phyloP scores from a whole-genome alignment of 2,888 invertebrate species.

The Stenurella melanura region DNA sequence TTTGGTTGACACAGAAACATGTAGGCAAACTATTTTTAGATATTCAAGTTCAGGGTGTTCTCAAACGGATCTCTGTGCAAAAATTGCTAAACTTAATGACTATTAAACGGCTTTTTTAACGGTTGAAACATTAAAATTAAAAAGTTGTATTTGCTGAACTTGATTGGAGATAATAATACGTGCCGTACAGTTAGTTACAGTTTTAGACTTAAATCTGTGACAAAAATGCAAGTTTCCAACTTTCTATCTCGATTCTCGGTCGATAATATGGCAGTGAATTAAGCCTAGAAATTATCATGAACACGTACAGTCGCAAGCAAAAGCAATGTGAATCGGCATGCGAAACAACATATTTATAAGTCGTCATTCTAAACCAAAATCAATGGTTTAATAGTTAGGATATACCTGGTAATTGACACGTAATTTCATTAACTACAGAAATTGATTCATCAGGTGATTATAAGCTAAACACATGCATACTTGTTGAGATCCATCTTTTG shows the following conservation, averaged over 20 bases:
- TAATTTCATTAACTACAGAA: too few relatives aligned
- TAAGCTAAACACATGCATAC: too few relatives aligned
- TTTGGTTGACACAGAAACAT: too few relatives aligned
- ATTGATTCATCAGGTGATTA: too few relatives aligned
- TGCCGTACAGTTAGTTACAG: slow-evolving; percentile 9
- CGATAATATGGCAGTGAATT: slow-evolving; percentile 43
- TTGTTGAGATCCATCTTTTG: too few relatives aligned
- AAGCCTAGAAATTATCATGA: slow-evolving; percentile 33
- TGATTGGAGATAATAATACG: neutral
- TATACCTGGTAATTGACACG: too few relatives aligned
- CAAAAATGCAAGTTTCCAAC: slow-evolving; percentile 41
- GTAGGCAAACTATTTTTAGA: too few relatives aligned
- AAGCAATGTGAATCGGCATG: neutral
- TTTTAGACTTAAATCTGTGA: slow-evolving; percentile 5
- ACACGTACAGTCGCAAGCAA: slow-evolving; percentile 28
- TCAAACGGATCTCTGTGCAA: too few relatives aligned
- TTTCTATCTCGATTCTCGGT: slow-evolving; percentile 43
- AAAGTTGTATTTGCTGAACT: neutral
- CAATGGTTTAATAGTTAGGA: too few relatives aligned
- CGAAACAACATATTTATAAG: neutral
- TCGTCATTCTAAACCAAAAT: neutral
- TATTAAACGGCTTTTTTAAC: too few relatives aligned
- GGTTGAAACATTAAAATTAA: neutral
- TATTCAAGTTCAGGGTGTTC: too few relatives aligned
- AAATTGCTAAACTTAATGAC: too few relatives aligned